Percentiles rank a stretch among this genome's conserved stretches.
phyloP scores from a whole-genome alignment of 2,888 invertebrate genomes.

The Apodemia duryi region DNA sequence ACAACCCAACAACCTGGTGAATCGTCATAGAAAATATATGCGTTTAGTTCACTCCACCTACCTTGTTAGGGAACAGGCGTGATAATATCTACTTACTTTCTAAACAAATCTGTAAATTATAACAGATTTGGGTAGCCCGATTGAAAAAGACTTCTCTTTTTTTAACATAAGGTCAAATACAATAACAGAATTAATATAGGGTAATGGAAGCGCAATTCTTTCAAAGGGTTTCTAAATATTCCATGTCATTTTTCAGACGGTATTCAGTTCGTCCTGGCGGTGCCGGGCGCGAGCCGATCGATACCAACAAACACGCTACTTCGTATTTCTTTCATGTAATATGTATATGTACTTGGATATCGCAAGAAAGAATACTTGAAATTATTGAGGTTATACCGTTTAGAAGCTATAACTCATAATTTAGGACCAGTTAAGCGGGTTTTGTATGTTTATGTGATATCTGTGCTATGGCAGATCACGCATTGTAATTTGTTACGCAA shows the following conservation, averaged over 20 bases:
- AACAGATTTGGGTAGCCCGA: neutral
- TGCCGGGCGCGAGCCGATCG: conserved; percentile 64
- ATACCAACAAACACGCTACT: conserved; percentile 51
- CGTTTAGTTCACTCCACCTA: too few relatives aligned
- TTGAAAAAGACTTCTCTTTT: neutral
- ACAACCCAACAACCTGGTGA: too few relatives aligned
- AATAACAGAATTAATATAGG: conserved; percentile 1
- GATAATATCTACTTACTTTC: too few relatives aligned
- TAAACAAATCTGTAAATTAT: too few relatives aligned
- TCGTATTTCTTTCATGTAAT: conserved; percentile 37
- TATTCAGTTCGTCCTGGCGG: conserved; percentile 49
- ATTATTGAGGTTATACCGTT: conserved; percentile 1
- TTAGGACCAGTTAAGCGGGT: neutral
- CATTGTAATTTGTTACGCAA: neutral
- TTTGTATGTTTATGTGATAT: neutral
- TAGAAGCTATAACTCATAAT: neutral
- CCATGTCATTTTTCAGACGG: conserved; percentile 52
- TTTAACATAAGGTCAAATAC: neutral
- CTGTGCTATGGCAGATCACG: neutral
- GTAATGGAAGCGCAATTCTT: conserved; percentile 14
- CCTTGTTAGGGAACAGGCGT: too few relatives aligned
- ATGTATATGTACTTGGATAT: conserved; percentile 21
- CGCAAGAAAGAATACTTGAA: conserved; percentile 2
- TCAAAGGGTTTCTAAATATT: conserved; percentile 38
- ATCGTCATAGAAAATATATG: too few relatives aligned